Percentiles rank a stretch among this genome's conserved stretches.
phyloP scores from a whole-genome alignment of 1,140 invertebrate genomes.

The Drosophila paulistorum region DNA sequence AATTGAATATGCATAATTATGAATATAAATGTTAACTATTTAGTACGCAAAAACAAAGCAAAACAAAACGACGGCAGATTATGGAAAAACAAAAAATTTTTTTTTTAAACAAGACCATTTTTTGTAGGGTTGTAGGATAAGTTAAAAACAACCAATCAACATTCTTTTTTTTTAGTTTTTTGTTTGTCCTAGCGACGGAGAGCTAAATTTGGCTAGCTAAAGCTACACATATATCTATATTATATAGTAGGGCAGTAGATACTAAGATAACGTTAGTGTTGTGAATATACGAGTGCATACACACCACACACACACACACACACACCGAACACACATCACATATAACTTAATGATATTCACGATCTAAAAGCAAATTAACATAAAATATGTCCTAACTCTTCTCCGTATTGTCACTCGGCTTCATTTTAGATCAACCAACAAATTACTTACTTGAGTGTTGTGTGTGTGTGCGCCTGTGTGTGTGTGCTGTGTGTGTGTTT shows the following conservation, averaged over 20 bases:
- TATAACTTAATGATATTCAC: background rate
- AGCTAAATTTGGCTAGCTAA: conserved; percentile 29
- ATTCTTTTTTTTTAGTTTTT: conserved; percentile 20
- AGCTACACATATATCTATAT: conserved; percentile 33
- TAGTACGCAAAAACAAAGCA: conserved; percentile 54
- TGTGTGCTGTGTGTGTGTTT: background rate
- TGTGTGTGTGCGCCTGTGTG: background rate
- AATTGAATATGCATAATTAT: conserved; percentile 20
- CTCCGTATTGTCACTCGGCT: background rate
- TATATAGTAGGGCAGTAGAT: conserved; percentile 45
- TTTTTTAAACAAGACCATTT: conserved; percentile 53
- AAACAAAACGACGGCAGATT: conserved; percentile 42
- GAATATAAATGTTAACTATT: conserved; percentile 67
- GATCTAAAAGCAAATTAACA: background rate
- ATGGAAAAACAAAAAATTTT: conserved; percentile 31
- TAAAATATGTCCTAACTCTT: background rate
- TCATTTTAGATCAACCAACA: too few species aligned
- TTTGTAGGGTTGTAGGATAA: background rate
- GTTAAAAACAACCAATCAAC: conserved; percentile 19
- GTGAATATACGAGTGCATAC: conserved; percentile 54
- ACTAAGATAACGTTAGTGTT: conserved; percentile 75
- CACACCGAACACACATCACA: background rate
- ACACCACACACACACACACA: background rate
- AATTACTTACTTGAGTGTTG: background rate
- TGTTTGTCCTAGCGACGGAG: background rate